Evolutionary conservation across 1,140 invertebrate genomes (phyloP), one percentile per base, ranked within the genome.

Genomic region (Episyrphus balteatus): DNA sequence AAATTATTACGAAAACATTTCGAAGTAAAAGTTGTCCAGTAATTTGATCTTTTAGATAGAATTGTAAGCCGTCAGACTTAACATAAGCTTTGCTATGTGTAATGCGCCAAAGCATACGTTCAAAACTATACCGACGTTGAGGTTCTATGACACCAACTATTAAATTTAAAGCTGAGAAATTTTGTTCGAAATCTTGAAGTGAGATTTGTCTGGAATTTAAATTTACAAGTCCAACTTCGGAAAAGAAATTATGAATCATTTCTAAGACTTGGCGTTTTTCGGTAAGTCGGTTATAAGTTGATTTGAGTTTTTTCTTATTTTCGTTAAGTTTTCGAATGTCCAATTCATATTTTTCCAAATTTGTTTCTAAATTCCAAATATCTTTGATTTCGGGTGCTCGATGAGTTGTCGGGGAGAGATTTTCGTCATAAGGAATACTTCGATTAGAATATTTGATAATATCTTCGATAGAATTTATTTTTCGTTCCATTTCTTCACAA

Each of bases 101-200:
- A 10, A 94, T 93, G 54, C 94, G 79, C 94, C 94, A 98, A 47
- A 98, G 65, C 85, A 98, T 92, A 39, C 92, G 75, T 66, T 98
- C 95, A 73, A 98, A 98, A 18, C 86, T 86, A 12, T 87, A 89
- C 44, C 98, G 80, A 49, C 91, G 77, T 68, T 96, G 92, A 3
- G 92, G 73, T 46, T 81, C 78, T 33, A 90, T 85, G 13, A 91
- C 87, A 36, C 87, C 88, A n/a, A 87, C 86, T 11, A 91, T 83
- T 65, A 92, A 90, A 45, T 86, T 87, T 26, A 79, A 66, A 2
- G 75, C 70, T 0, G 78, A 77, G 33, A 75, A 69, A 3, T 72
- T 68, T 2, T n/a, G n/a, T n/a, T 76, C 94, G 88, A 55, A 91
- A 90, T 66, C 1, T 94, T 86, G 70, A 91, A 63, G 55, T 6